Evolutionary conservation across 2,113 vertebrate species (phyloP).

Genomic region (Heloderma charlesbogerti): DNA sequence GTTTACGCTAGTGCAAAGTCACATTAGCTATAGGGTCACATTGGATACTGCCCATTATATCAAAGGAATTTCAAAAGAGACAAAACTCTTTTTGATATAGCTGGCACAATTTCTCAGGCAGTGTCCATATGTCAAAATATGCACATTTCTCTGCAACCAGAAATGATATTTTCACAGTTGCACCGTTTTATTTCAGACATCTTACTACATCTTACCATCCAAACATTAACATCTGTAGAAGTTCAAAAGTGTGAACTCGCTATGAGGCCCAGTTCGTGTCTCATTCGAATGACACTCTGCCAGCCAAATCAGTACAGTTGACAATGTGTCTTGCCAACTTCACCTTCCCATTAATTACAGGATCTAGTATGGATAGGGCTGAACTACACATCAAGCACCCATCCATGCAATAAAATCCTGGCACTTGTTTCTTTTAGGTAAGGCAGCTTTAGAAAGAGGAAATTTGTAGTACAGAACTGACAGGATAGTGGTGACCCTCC

Average conservation of each 20-base stretch:
- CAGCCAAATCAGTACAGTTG: not conserved
- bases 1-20: too few species aligned
- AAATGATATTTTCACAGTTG: not conserved
- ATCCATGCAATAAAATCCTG: not conserved
- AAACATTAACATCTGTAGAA: not conserved
- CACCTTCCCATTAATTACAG: too few species aligned
- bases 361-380: not conserved
- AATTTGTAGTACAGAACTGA: not conserved
- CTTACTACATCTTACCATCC: not conserved
- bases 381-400: not conserved
- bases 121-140: not conserved
- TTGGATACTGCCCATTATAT: not conserved
- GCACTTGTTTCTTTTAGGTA: not conserved
- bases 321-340: not conserved
- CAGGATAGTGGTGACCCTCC: not conserved
- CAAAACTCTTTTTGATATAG: not conserved
- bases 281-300: not conserved
- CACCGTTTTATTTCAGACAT: not conserved
- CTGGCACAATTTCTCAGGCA: not conserved
- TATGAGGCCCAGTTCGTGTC: not conserved
- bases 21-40: too few species aligned
- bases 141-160: not conserved
- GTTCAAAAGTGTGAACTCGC: not conserved
- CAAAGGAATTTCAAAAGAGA: not conserved
- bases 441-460: not conserved